These are phyloP conservation scores for Cardiocondyla obscurior DNA, from an alignment of 1,140 invertebrate genomes.

Conservation along the genomic window DNA sequence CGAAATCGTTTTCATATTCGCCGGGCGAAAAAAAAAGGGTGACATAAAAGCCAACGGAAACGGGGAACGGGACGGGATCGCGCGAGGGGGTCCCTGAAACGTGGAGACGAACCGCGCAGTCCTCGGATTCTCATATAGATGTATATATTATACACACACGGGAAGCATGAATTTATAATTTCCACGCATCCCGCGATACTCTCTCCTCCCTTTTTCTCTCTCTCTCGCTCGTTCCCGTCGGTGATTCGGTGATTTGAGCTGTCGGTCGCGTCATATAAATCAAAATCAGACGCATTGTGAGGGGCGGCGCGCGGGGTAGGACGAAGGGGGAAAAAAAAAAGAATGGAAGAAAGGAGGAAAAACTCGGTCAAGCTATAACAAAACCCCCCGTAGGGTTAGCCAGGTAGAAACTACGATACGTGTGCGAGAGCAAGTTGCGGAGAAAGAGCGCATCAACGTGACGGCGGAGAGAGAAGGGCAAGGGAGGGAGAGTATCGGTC, in stretches of 20 bases:
- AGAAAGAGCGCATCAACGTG: slow-evolving; percentile 18
- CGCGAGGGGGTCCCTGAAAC: slow-evolving; percentile 32
- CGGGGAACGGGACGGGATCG: slow-evolving; percentile 13
- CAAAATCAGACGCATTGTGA: slow-evolving; percentile 83
- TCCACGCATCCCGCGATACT: slow-evolving; percentile 76
- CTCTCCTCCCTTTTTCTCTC: slow-evolving; percentile 58
- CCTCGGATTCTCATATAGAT: slow-evolving; percentile 64
- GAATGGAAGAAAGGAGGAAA: slow-evolving; percentile 68
- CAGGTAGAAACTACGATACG: slow-evolving; percentile 76
- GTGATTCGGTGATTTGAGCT: slow-evolving; percentile 72
- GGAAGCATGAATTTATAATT: slow-evolving; percentile 83
- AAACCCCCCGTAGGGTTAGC: slow-evolving; percentile 74
- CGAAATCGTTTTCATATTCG: slow-evolving; percentile 53
- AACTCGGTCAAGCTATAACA: slow-evolving; percentile 83
- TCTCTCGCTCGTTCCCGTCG: slow-evolving; percentile 67
- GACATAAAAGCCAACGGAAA: slow-evolving; percentile 8
- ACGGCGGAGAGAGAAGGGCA: slow-evolving; percentile 28
- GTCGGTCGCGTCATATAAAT: slow-evolving; percentile 83
- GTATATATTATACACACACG: not conserved
- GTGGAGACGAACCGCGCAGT: slow-evolving; percentile 36
- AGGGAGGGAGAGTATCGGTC: slow-evolving; percentile 78
- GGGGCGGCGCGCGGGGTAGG: slow-evolving; percentile 45
- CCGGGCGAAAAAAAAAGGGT: slow-evolving; percentile 33
- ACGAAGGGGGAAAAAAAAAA: slow-evolving; percentile 53
- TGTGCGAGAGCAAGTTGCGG: slow-evolving; percentile 49